Evolutionary conservation across 2,888 invertebrate species (phyloP), one percentile per base, ranked within the genome.

Genomic region (Synanthedon myopaeformis): DNA sequence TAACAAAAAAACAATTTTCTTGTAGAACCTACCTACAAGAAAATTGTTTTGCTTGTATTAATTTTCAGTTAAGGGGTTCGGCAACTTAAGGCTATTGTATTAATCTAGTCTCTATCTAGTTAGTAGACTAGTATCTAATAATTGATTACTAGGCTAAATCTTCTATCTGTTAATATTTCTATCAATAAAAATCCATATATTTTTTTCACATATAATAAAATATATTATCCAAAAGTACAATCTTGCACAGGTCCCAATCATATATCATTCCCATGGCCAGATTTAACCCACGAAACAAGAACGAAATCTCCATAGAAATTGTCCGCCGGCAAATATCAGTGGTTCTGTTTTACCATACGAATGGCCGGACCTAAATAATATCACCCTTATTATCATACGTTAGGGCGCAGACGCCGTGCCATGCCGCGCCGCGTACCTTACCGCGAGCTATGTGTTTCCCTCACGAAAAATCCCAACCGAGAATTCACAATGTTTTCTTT

Each of bases 251-350:
- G 63, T 13, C 62, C 75, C 74, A 65, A 64, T 65, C 74, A 66
- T 83, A 80, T 80, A 80, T 86, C 83, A 85, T 74, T 61, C 70
- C 71, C 73, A 70, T 67, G 76, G 79, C 70, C 82, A 82, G 86
- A 85, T 84, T 85, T 76, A 74, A 70, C 76, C 77, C 72, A 66
- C 78, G 72, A 80, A 84, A 82, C 83, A 84, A 80, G 81, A 76
- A 69, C 77, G 72, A 75, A 84, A 87, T 86, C 84, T 83, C 82
- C 86, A 87, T 87, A 83, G 83, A 74, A 87, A 87, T 87, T 66
- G 86, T 79, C 72, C 74, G 76, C 77, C 74, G 76, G 76, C 80
- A 81, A 82, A 85, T 85, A 83, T 80, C 78, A 76, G 65, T 74
- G 77, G 75, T 77, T 74, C 78, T 72, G 74, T 81, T 84, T 87